Evolutionary conservation across 2,113 vertebrate genomes (phyloP), one percentile per base, ranked within the genome.

Genomic region (Silurus glanis): DNA sequence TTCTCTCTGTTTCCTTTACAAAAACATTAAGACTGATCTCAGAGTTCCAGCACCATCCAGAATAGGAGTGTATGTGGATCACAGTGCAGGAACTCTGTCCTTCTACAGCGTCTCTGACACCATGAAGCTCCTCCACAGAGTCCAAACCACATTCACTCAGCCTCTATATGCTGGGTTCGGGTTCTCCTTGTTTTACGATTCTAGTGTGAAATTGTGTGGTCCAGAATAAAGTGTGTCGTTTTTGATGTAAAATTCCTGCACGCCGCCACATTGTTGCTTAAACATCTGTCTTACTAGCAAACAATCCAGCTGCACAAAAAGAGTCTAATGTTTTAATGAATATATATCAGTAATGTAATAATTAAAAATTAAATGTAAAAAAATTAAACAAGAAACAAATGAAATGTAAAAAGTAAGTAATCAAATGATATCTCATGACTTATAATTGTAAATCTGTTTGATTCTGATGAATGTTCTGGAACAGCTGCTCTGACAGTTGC

Each of bases 141-240:
- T 80, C 55, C 76, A 80, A 14, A 58, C 76, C 25, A 25, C 55
- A 58, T 80, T 80, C 55, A 37, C 76, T 58, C 76, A 80, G n/a
- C 55, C 76, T 12, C 59, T 82, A 14, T 82, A 66, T 6, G 61
- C 80, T 64, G 80, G 80, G 9, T 49, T 80, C 28, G 0, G 56
- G 25, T 2, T 80, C 1, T 9, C 8, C 9, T 51, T 0, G 45
- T 10, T 0, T 21, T 5, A 0, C 21, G 71, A 9, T 5, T 51
- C 71, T 72, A 4, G 28, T 23, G 72, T 75, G 8, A 75, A 21
- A 75, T 53, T 75, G 49, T 75, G 72, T 75, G 45, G 23, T 51
- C 47, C 1, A 51, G 5, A 75, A 75, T 75, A 75, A 75, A 23
- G 71, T 74, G 71, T 74, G 8, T 74, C 17, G 37, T 45, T 37